Conservation (phyloP, 2,113 vertebrate genomes). For the Eolophus roseicapilla region DNA sequence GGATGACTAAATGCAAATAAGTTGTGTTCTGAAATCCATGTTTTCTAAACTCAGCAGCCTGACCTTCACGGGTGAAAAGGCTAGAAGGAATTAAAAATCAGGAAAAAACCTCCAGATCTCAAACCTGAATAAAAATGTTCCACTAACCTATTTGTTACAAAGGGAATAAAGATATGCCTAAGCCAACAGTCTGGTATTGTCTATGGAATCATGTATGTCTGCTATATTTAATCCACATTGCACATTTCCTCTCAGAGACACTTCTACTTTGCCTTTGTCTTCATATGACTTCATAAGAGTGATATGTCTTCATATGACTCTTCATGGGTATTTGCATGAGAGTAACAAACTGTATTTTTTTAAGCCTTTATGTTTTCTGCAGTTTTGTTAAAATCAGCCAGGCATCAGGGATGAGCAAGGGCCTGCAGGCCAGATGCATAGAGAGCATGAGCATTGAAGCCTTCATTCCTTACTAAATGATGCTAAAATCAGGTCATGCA, state of each 20-base stretch:
- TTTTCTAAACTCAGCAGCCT: neutral
- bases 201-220: neutral
- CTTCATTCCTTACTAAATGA: neutral
- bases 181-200: neutral
- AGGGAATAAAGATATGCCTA: neutral
- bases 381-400: neutral
- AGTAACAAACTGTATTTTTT: neutral
- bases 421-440: neutral
- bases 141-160: neutral
- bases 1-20: neutral
- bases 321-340: neutral
- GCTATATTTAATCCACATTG: neutral
- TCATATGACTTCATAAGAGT: neutral
- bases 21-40: neutral
- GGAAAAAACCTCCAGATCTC: neutral
- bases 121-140: neutral
- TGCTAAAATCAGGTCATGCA: neutral
- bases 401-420: neutral
- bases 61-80: accelerated
- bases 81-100: neutral
- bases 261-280: neutral
- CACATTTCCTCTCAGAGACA: neutral
- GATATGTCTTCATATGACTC: neutral
- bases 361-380: neutral
- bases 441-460: neutral